Conservation (phyloP, 2,797 vertebrate genomes). For the Coregonus suidteri region DNA sequence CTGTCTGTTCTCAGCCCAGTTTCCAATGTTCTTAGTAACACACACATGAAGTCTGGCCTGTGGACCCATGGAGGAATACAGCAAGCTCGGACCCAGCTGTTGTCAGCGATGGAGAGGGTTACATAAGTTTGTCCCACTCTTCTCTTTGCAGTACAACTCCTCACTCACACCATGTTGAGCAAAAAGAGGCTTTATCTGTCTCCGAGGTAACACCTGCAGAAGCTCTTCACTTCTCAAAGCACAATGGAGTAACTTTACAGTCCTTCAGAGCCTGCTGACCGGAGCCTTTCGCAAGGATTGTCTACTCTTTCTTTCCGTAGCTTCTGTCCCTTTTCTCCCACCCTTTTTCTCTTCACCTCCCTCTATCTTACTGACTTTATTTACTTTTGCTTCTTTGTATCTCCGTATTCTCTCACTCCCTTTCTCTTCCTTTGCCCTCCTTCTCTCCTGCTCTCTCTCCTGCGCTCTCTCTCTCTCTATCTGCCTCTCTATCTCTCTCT, state of each 20-base stretch:
- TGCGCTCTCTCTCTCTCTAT: constrained; percentile 25
- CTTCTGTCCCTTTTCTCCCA: constrained; percentile 1
- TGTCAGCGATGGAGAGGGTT: constrained; percentile 54
- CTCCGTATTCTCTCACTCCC: neutral
- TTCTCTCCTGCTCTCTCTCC: neutral
- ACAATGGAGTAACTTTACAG: constrained; percentile 42
- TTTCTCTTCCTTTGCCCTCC: neutral
- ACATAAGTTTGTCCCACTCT: constrained; percentile 53
- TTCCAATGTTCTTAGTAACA: constrained; percentile 43
- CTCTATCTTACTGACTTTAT: constrained; percentile 21
- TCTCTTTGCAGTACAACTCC: neutral
- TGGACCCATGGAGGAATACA: constrained; percentile 34
- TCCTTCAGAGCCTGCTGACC: neutral
- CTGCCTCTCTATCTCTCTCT: constrained; percentile 18
- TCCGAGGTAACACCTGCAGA: constrained; percentile 66
- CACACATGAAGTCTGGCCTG: constrained; percentile 55
- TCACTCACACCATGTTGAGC: constrained; percentile 48
- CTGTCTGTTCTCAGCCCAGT: constrained; percentile 45
- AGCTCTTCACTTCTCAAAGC: constrained; percentile 43
- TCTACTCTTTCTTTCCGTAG: neutral
- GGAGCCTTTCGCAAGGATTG: constrained; percentile 40
- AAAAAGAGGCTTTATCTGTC: constrained; percentile 58
- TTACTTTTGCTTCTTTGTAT: neutral
- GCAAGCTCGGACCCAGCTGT: constrained; percentile 53
- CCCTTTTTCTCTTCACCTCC: constrained; percentile 26